Percentiles rank a stretch among this genome's conserved stretches.
These are phyloP conservation scores for Mastigias papua DNA, from an alignment of 30 jellyfish, hydroid and myxozoan genomes.

Conservation along the genomic window DNA sequence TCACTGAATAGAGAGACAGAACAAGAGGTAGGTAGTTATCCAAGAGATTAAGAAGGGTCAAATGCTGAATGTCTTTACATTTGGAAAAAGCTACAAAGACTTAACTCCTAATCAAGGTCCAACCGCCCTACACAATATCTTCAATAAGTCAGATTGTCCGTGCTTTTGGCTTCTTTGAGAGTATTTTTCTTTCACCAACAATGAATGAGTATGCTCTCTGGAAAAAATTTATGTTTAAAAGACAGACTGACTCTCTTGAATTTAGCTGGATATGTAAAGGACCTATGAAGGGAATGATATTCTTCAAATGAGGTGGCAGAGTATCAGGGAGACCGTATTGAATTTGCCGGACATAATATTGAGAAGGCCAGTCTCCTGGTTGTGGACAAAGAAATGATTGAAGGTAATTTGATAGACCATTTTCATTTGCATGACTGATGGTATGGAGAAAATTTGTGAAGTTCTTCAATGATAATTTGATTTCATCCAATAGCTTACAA, in stretches of 20 bases:
- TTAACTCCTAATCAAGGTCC: conserved; percentile 46
- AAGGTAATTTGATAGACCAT: conserved; percentile 18
- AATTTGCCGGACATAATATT: conserved; percentile 43
- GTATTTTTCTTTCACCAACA: conserved; percentile 43
- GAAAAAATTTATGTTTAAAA: conserved; percentile 26
- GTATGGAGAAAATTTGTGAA: conserved; percentile 10
- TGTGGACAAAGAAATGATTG: conserved; percentile 26
- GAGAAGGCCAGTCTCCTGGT: conserved; percentile 65
- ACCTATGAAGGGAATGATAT: conserved; percentile 18
- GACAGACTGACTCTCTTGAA: conserved; percentile 55
- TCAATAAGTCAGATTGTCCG: conserved; percentile 25
- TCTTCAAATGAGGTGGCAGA: background rate
- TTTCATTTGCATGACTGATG: conserved; percentile 8
- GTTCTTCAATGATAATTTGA: conserved; percentile 10
- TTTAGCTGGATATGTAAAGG: conserved; percentile 57
- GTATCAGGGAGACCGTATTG: conserved; percentile 25
- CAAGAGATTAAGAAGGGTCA: conserved; percentile 33
- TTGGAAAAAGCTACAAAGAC: conserved; percentile 25
- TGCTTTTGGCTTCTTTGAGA: conserved; percentile 49
- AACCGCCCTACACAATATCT: conserved; percentile 52
- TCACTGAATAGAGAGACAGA: background rate
- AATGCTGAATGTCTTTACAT: conserved; percentile 35
- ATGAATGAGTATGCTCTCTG: conserved; percentile 24
- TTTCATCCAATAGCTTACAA: conserved; percentile 36
- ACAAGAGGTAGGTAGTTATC: conserved; percentile 1